Conservation (phyloP, 2,113 vertebrate species). For the Pelusios castaneus region DNA sequence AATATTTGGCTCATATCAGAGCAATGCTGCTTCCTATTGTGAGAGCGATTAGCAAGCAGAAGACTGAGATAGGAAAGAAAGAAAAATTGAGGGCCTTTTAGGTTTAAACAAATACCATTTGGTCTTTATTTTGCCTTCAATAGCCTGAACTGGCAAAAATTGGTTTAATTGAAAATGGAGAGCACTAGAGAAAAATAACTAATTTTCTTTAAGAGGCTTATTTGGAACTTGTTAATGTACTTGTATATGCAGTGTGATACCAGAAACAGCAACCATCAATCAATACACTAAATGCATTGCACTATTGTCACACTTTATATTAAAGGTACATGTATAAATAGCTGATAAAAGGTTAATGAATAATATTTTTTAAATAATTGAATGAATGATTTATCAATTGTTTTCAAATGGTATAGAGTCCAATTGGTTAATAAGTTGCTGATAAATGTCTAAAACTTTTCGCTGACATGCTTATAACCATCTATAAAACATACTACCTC, state of each 20-base stretch:
- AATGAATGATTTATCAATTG: fast-evolving
- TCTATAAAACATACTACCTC: fast-evolving
- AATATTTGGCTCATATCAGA: conserved; percentile 45
- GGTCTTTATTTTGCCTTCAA: conserved; percentile 28
- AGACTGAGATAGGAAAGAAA: conserved; percentile 21
- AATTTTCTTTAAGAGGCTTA: conserved; percentile 20
- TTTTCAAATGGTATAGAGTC: background rate
- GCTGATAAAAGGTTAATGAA: background rate
- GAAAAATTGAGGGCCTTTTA: conserved; percentile 3
- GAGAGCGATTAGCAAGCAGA: conserved; percentile 22
- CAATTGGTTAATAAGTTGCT: fast-evolving
- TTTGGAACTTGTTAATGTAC: conserved; percentile 14
- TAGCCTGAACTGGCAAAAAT: conserved; percentile 46
- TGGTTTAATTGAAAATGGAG: conserved; percentile 23
- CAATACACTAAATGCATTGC: background rate
- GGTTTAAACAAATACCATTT: conserved; percentile 39
- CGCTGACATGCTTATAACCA: background rate
- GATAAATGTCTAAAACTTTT: background rate
- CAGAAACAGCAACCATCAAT: background rate
- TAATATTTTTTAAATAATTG: background rate
- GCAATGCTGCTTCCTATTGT: conserved; percentile 18
- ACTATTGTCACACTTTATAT: background rate
- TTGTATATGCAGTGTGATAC: background rate
- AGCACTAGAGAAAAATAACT: conserved; percentile 12
- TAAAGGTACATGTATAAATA: background rate